Evolutionary conservation across 1,140 invertebrate species (phyloP).

Genomic region (Pinna nobilis): DNA sequence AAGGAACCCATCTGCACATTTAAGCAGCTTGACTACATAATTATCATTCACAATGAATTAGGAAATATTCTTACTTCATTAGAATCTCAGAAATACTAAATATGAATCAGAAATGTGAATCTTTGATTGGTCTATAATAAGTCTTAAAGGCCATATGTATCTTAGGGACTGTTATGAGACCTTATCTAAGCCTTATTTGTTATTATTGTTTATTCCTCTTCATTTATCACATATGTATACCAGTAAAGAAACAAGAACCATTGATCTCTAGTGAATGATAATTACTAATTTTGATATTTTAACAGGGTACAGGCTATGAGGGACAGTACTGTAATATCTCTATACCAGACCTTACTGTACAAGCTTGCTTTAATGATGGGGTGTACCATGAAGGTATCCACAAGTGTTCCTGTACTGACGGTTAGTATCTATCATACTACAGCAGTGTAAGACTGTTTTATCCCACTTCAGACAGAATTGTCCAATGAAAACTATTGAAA

Average conservation of each 20-base stretch:
- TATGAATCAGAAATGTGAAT: no score
- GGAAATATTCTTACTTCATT: no score
- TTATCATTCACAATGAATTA: no score
- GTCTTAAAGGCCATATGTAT: neutral
- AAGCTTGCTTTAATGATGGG: conserved; percentile 76
- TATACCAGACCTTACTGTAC: conserved; percentile 77
- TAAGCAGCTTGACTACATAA: no score
- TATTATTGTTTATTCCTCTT: neutral
- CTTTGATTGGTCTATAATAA: no score
- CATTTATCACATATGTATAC: neutral
- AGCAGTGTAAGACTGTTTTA: no score
- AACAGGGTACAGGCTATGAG: conserved; percentile 78
- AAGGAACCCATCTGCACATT: no score
- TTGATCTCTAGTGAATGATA: neutral
- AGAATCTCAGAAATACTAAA: no score
- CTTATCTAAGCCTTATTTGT: neutral
- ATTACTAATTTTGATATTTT: neutral
- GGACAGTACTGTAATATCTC: conserved; percentile 91
- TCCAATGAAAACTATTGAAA: no score
- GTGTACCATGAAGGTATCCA: conserved; percentile 78
- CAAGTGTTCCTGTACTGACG: conserved; percentile 87
- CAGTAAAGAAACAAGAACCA: neutral
- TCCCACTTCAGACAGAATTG: no score
- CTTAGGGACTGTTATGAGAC: neutral
- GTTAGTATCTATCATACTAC: conserved; percentile 8